Base-by-base conservation (phyloP, 1,140 invertebrate species). In the Lepeophtheirus salmonis region DNA sequence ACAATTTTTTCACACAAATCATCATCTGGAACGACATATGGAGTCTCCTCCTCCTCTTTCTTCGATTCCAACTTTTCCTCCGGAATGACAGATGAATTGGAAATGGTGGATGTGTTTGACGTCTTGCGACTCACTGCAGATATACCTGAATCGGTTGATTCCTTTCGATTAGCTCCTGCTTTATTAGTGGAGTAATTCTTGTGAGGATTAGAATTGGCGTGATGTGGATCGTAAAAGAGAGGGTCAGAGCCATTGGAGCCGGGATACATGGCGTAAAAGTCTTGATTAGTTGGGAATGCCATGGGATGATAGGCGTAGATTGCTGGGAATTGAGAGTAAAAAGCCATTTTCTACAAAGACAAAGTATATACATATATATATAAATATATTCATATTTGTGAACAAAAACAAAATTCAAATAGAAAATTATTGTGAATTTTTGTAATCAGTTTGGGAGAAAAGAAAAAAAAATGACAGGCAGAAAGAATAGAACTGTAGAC, bases 211-310 rank as follows among this genome's bases (percentile, higher is more conserved):
- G 23, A 30, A 25, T n/a, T n/a, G n/a, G 14, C 26, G 30, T 57
- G 56, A 54, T 23, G 17, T 1, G 56, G 57, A 6, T 60, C 57
- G 17, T 50, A 60, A 23, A 20, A 60, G 41, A 60, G 1, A 12
- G 30, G 30, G 12, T 17, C 57, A 2, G 16, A 14, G 18, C n/a
- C 57, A 49, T 12, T 4, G 13, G 17, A n/a, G 1, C 59, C 59
- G 18, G 59, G 59, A 23, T 61, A 61, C 59, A 61, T 50, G 49
- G 59, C 59, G 51, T 61, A 61, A 30, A 61, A 56, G 17, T 61
- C 59, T 23, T 56, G 59, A 53, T 61, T 61, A 50, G 50, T 12
- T n/a, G 30, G 30, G 50, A 61, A 56, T 13, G 59, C 41, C 59
- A 61, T 61, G 14, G 59, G 59, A 55, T 16, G 16, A 26, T 61